Evolutionary conservation across 2,888 invertebrate species (phyloP).

Genomic region (Eupithecia abbreviata): DNA sequence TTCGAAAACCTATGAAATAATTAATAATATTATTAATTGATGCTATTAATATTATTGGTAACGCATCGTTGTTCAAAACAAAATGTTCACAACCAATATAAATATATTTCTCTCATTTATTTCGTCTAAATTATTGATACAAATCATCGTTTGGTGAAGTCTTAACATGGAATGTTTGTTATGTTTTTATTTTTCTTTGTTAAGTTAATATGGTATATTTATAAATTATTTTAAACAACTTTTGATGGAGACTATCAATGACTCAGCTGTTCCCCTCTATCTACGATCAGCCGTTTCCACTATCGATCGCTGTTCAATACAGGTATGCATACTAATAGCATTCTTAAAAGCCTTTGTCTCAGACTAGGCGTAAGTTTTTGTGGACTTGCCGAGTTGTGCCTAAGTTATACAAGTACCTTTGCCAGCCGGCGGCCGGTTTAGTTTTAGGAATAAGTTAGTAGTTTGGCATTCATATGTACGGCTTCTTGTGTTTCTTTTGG

Average conservation of each 20-base stretch:
- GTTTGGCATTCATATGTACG: constrained; percentile 12
- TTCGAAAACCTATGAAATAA: too few species aligned
- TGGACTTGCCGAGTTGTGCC: constrained; percentile 22
- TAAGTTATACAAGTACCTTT: constrained; percentile 16
- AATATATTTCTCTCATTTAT: neutral
- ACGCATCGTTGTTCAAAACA: too few species aligned
- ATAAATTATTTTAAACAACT: neutral
- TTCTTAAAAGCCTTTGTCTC: constrained; percentile 37
- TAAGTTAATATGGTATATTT: neutral
- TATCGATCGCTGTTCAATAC: constrained; percentile 24
- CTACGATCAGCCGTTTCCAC: constrained; percentile 17
- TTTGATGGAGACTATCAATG: neutral
- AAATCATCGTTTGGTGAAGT: neutral
- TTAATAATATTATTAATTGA: too few species aligned
- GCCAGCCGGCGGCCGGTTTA: constrained; percentile 10
- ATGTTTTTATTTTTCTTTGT: neutral
- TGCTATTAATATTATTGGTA: too few species aligned
- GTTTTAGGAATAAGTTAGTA: constrained; percentile 23
- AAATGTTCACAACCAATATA: neutral
- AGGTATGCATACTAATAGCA: constrained; percentile 37
- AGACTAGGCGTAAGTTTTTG: constrained; percentile 29
- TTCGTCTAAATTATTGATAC: neutral
- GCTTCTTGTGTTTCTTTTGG: constrained; percentile 7
- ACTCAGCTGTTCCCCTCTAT: constrained; percentile 10
- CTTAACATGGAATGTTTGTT: neutral